These are phyloP conservation scores for Labeo calbasu DNA, from an alignment of 2,797 vertebrate genomes.

Conservation along the genomic window DNA sequence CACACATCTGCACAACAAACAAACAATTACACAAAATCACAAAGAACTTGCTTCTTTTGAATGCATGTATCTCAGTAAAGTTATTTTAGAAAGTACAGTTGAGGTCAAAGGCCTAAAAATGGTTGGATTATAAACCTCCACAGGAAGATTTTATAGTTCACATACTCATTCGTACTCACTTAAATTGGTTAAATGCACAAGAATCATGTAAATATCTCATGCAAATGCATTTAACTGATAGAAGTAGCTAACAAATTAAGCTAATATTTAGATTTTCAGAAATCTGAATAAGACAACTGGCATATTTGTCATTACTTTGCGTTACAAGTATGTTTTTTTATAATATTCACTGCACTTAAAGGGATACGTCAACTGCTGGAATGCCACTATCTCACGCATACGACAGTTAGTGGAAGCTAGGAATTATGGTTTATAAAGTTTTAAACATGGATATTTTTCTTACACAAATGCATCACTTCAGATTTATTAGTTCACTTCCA, in stretches of 20 bases:
- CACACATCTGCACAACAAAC: constrained; percentile 87
- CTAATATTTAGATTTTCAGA: no score
- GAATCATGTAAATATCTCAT: not conserved
- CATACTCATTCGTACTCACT: not conserved
- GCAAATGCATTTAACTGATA: not conserved
- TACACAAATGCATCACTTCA: no score
- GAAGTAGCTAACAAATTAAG: no score
- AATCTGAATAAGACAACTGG: not conserved
- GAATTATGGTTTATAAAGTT: no score
- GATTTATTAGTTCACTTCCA: no score
- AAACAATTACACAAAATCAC: not conserved
- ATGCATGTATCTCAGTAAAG: not conserved
- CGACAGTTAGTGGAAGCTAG: no score
- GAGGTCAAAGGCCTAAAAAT: not conserved
- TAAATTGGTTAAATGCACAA: not conserved
- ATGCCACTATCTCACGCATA: no score
- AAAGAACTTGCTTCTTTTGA: not conserved
- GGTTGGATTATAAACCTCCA: not conserved
- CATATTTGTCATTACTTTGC: not conserved
- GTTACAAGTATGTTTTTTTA: no score
- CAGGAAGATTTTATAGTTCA: not conserved
- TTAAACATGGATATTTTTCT: no score
- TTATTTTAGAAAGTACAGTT: not conserved
- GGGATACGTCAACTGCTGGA: no score
- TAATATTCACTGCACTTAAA: no score